These are phyloP conservation scores for Syrrhaptes paradoxus DNA, from an alignment of 2,113 vertebrate species.

Conservation along the genomic window DNA sequence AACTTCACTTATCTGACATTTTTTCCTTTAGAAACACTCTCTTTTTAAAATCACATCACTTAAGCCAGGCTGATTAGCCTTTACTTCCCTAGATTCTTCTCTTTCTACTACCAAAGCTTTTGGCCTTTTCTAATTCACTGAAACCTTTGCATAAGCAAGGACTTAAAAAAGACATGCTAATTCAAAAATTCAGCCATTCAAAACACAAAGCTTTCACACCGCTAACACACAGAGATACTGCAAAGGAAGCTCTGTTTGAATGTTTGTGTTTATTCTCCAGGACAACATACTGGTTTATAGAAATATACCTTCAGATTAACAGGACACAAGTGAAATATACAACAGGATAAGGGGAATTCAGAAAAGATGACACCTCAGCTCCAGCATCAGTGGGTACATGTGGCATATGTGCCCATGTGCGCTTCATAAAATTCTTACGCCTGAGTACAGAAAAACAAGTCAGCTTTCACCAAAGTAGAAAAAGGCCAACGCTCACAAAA, in stretches of 20 bases:
- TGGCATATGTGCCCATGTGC: rapidly evolving
- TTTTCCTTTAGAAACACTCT: background rate
- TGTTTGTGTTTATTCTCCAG: background rate
- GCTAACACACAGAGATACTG: background rate
- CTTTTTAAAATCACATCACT: background rate
- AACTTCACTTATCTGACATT: background rate
- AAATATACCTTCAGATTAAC: background rate
- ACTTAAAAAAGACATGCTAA: background rate
- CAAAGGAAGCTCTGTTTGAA: background rate
- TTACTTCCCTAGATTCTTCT: background rate
- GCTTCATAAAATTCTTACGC: background rate
- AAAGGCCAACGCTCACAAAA: background rate
- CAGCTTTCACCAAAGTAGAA: background rate
- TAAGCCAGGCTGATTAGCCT: background rate
- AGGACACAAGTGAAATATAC: background rate
- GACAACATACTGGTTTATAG: background rate
- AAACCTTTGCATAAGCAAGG: background rate
- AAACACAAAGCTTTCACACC: background rate
- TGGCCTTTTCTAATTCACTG: background rate
- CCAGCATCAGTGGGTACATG: background rate
- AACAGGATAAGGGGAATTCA: background rate
- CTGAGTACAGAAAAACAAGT: background rate
- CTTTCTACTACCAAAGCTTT: background rate
- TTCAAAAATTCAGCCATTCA: background rate
- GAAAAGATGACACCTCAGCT: background rate